These are phyloP conservation scores for Felis catus DNA, from an alignment of 2,113 vertebrate species.

Conservation along the genomic window F.catus_Fca126_mat1.0 CM031420.1:131571501-131572000, in stretches of 20 bases:
- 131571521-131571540: not conserved
- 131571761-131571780: not conserved
- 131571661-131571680: not conserved
- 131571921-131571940: not conserved
- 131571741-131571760: not conserved
- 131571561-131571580: not conserved
- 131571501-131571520: not conserved
- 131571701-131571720: not conserved
- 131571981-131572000: too few relatives aligned
- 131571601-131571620: not conserved
- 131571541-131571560: not conserved
- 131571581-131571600: not conserved
- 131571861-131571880: not conserved
- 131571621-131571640: not conserved
- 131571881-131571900: not conserved
- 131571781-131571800: not conserved
- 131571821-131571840: too few relatives aligned
- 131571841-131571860: not conserved
- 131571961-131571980: not conserved
- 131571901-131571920: not conserved
- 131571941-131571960: not conserved
- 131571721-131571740: not conserved
- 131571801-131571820: not conserved
- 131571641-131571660: not conserved
- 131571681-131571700: not conserved